Evolutionary conservation across 2,888 invertebrate genomes (phyloP).

Genomic region (Cabera pusaria): DNA sequence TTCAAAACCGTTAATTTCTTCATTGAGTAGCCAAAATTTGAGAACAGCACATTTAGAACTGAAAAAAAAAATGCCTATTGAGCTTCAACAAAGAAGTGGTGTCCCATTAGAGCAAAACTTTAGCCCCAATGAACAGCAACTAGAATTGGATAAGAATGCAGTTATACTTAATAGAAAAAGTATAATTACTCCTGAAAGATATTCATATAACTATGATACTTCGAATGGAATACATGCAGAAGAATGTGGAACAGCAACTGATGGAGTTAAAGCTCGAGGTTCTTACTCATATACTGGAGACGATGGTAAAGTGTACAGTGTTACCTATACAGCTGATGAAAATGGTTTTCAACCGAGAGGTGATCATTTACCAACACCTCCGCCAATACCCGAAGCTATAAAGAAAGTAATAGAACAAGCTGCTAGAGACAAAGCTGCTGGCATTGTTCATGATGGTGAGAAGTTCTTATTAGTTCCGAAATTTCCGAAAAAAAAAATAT

Average conservation of each 20-base stretch:
- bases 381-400: slow-evolving; percentile 67
- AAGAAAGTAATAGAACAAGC: slow-evolving; percentile 61
- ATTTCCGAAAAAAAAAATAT: too few species aligned
- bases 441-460: slow-evolving; percentile 64
- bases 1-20: neutral
- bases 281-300: slow-evolving; percentile 67
- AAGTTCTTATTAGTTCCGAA: too few species aligned
- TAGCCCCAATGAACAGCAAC: slow-evolving; percentile 48
- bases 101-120: neutral
- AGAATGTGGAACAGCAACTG: slow-evolving; percentile 57
- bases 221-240: slow-evolving; percentile 69
- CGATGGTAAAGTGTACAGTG: slow-evolving; percentile 63
- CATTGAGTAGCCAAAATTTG: neutral
- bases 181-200: slow-evolving; percentile 53
- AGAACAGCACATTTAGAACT: neutral
- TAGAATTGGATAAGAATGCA: slow-evolving; percentile 54
- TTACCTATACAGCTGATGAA: slow-evolving; percentile 68
- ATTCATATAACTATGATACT: slow-evolving; percentile 62
- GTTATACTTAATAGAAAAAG: slow-evolving; percentile 58
- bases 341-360: slow-evolving; percentile 66
- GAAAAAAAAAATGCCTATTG: neutral
- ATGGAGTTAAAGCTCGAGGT: slow-evolving; percentile 63
- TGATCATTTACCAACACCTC: slow-evolving; percentile 69
- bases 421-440: slow-evolving; percentile 50
- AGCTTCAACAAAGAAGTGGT: neutral